Conservation (phyloP, 2,113 vertebrate species). For the Odocoileus virginianus region DNA sequence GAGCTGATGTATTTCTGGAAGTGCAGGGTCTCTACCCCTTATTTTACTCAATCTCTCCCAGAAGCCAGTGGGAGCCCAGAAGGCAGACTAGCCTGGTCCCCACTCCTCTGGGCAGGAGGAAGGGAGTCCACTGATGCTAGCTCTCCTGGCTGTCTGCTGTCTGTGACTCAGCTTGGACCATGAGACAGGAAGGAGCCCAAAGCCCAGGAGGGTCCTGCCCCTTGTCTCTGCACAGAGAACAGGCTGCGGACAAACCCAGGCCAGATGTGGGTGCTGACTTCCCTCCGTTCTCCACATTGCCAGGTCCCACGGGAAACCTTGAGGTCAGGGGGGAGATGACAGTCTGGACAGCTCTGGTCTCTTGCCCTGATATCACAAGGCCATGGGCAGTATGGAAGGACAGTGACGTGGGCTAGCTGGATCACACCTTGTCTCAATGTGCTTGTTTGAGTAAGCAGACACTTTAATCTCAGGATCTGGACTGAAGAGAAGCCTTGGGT, state of each 20-base stretch:
- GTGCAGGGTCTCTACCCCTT: neutral
- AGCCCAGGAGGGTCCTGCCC: neutral
- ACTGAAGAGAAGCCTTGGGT: neutral
- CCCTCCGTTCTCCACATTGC: neutral
- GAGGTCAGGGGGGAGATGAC: neutral
- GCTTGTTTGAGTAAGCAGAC: neutral
- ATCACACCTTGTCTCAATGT: neutral
- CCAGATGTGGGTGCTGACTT: neutral
- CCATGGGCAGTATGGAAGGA: neutral
- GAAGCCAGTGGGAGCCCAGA: neutral
- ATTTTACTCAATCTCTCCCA: neutral
- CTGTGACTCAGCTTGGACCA: neutral
- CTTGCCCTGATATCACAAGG: neutral
- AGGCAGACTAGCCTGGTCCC: neutral
- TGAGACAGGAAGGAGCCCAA: neutral
- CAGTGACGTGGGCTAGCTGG: neutral
- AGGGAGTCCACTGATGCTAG: too few relatives aligned
- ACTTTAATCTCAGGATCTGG: neutral
- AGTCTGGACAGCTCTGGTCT: constrained; percentile 1
- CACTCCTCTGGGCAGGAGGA: neutral
- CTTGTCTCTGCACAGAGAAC: neutral
- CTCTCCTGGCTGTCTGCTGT: neutral
- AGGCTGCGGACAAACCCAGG: neutral
- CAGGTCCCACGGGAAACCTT: neutral
- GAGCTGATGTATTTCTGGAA: neutral